Percentiles rank a stretch among this genome's conserved stretches.
Conservation (phyloP, 2,888 invertebrate species). For the Oconnorella tubifera region DNA sequence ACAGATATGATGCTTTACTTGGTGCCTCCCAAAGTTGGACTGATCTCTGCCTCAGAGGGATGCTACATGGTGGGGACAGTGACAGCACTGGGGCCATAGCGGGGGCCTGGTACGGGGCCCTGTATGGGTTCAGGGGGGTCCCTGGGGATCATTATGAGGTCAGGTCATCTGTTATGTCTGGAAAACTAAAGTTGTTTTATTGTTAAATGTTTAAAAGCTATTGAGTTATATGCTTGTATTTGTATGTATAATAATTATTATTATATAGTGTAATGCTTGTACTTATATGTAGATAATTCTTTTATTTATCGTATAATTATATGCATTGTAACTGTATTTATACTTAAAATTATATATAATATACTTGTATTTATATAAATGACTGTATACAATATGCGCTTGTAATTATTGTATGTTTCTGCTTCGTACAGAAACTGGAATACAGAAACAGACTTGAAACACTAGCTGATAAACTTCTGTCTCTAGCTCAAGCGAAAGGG, state of each 20-base stretch:
- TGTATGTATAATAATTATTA: too few relatives aligned
- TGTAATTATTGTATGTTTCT: background rate
- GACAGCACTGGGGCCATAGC: constrained; percentile 54
- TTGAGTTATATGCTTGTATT: too few relatives aligned
- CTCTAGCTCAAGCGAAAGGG: too few relatives aligned
- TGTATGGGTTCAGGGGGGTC: constrained; percentile 48
- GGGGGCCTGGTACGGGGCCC: constrained; percentile 49
- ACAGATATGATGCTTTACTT: constrained; percentile 48
- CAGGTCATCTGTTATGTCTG: background rate
- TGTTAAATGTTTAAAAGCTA: too few relatives aligned
- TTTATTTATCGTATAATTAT: background rate
- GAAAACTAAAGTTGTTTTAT: too few relatives aligned
- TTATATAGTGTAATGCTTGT: too few relatives aligned
- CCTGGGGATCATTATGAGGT: constrained; percentile 45
- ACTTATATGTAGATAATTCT: background rate
- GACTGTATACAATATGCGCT: too few relatives aligned
- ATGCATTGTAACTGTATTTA: background rate
- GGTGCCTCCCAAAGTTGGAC: constrained; percentile 43
- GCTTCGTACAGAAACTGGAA: constrained; percentile 35
- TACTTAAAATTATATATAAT: background rate
- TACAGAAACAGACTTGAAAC: constrained; percentile 37
- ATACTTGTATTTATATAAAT: background rate
- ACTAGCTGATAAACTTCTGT: constrained; percentile 28
- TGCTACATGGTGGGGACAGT: constrained; percentile 53
- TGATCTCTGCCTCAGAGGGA: constrained; percentile 45